A percentile compares a stretch with the other conserved stretches of the same genome.
Evolutionary conservation across 1,140 invertebrate genomes (phyloP).

Genomic region (Chionoecetes opilio): DNA sequence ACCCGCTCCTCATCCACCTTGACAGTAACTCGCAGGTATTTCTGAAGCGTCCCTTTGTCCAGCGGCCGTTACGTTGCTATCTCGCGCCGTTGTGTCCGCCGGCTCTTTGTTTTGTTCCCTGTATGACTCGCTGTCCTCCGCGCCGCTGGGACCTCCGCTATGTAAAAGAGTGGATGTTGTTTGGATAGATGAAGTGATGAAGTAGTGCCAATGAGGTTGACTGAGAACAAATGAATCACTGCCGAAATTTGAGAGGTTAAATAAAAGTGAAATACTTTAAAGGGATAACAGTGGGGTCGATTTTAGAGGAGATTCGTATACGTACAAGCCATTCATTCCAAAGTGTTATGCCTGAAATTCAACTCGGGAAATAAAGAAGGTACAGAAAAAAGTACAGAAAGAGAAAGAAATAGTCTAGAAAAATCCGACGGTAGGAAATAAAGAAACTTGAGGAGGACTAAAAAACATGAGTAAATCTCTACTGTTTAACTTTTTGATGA

Average conservation of each 20-base stretch:
- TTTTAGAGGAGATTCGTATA: no score
- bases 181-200: not conserved
- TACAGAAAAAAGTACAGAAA: not conserved
- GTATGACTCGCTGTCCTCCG: not conserved
- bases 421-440: not conserved
- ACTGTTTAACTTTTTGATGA: constrained; percentile 31
- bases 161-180: not conserved
- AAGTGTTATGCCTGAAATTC: no score
- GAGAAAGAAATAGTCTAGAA: not conserved
- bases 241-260: not conserved
- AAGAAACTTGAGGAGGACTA: not conserved
- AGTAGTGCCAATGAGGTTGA: not conserved
- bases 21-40: constrained; percentile 1
- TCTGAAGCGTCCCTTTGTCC: constrained; percentile 17
- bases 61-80: constrained; percentile 4
- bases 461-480: constrained; percentile 20
- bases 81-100: not conserved
- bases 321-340: no score
- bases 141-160: not conserved
- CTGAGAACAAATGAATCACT: not conserved
- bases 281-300: no score
- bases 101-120: not conserved
- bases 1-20: not conserved
- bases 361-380: not conserved
- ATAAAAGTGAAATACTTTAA: not conserved